These are phyloP conservation scores for Galeopterus variegatus DNA, from an alignment of 2,113 vertebrate species.

Conservation along the genomic window DNA sequence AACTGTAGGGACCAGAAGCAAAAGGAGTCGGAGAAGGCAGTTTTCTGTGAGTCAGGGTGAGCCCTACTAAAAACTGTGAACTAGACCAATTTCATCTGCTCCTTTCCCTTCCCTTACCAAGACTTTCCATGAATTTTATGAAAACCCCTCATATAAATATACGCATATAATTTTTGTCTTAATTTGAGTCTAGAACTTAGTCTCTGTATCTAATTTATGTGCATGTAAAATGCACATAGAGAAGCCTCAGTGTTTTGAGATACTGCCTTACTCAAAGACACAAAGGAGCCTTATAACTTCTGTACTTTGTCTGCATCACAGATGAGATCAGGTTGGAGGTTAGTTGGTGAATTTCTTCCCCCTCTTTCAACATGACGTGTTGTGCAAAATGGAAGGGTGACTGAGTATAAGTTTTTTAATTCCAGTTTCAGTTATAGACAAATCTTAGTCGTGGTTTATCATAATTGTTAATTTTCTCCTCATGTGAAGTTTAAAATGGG, in stretches of 20 bases:
- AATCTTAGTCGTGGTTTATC: neutral
- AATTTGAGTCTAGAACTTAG: neutral
- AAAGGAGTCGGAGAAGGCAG: neutral
- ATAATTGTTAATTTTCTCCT: neutral
- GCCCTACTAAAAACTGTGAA: neutral
- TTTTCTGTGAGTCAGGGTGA: neutral
- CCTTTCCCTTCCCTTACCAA: neutral
- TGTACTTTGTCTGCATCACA: neutral
- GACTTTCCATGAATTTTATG: neutral
- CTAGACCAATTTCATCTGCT: neutral
- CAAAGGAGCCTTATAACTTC: neutral
- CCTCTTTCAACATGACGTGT: neutral
- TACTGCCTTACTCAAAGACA: neutral
- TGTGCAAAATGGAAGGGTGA: neutral
- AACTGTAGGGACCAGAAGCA: neutral
- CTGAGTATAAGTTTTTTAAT: neutral
- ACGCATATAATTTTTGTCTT: neutral
- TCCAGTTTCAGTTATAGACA: neutral
- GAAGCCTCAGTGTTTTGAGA: neutral
- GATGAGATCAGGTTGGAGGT: neutral
- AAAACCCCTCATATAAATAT: neutral
- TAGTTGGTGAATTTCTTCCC: neutral
- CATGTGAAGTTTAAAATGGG: neutral
- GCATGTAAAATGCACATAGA: neutral
- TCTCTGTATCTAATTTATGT: neutral